Evolutionary conservation across 2,797 vertebrate species (phyloP).

Genomic region (Apogon talboti): DNA sequence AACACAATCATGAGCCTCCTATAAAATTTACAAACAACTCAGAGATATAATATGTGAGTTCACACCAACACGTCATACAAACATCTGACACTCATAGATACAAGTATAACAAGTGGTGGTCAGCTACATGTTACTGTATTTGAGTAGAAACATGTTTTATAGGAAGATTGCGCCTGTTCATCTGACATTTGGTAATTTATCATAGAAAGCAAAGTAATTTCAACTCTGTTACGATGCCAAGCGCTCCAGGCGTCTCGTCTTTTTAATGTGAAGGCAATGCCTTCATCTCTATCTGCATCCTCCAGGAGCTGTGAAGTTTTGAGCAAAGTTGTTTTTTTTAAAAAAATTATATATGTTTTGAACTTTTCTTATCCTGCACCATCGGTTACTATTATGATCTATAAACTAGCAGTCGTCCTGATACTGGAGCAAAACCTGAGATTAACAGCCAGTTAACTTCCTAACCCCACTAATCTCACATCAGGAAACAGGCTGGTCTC

Average conservation of each 20-base stretch:
- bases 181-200: constrained; percentile 63
- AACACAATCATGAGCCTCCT: constrained; percentile 3
- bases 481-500: neutral
- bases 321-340: no score
- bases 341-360: no score
- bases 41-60: neutral
- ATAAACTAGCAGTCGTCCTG: constrained; percentile 9
- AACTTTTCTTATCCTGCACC: neutral
- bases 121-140: constrained; percentile 32
- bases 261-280: constrained; percentile 29
- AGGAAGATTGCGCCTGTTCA: constrained; percentile 40
- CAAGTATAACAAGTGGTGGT: constrained; percentile 29
- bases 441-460: neutral
- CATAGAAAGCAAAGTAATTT: constrained; percentile 47
- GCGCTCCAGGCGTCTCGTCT: constrained; percentile 30
- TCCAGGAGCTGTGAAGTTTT: constrained; percentile 14
- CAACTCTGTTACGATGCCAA: constrained; percentile 8
- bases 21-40: constrained; percentile 1
- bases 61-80: no score
- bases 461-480: no score
- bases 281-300: constrained; percentile 24
- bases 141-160: constrained; percentile 52
- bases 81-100: constrained; percentile 5
- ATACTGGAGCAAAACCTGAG: constrained; percentile 3
- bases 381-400: neutral